Evolutionary conservation across 2,113 vertebrate species (phyloP), one percentile per base, ranked within the genome.

Genomic region (Neolamprologus longior): DNA sequence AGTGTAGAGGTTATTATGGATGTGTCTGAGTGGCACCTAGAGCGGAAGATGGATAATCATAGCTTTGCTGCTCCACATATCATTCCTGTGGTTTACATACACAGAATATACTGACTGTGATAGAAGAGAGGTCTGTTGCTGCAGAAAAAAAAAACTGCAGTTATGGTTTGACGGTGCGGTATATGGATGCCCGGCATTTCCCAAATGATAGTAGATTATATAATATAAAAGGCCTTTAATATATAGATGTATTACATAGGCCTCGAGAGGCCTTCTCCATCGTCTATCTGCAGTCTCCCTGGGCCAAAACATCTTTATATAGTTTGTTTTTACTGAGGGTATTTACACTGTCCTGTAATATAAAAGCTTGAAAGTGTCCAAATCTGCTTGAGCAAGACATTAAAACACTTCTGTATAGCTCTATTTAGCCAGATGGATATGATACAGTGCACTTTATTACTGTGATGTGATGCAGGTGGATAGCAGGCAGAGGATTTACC

Each of bases 1-100:
- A 88, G 90, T 58, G 82, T 82, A 73, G 87, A 89, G 45, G 87
- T 83, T 83, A 92, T 91, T 83, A 90, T 85, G 35, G 63, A 92
- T 90, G 81, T 86, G 88, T 90, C 68, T 93, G 84, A 89, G 82
- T 89, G 88, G 87, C 86, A 86, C 82, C 84, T 84, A 53, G 28
- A 47, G 86, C 85, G 45, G 73, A 58, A 85, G 81, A 90, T 88
- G 80, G 86, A 90, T 91, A 86, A 90, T 90, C 78, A 89, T 31
- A 91, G 90, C 76, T 81, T 52, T 88, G 53, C 84, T 66, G 28
- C 63, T 52, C 73, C 73, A 81, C 57, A 82, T 33, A 82, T 87
- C 85, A 90, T 83, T 87, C 78, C 90, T 37, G 84, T 76, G 90
- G 68, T 89, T 90, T 87, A 86, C 76, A 81, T 81, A 50, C 61